Base-by-base conservation (phyloP, 2,888 invertebrate genomes). In the Drosophila tanythrix region DNA sequence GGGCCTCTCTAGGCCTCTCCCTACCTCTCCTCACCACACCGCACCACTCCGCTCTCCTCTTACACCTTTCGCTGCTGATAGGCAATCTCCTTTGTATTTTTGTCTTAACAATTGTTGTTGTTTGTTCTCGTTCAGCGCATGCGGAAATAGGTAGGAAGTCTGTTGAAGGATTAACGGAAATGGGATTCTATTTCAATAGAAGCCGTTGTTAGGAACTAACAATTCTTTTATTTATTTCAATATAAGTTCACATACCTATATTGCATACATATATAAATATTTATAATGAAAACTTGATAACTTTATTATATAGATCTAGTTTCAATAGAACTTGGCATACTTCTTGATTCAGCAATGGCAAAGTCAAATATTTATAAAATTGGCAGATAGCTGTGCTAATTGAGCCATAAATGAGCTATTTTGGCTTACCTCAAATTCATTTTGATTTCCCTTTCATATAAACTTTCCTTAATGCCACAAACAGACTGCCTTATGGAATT, bases 341-440 rank as follows among this genome's bases (percentile, higher is more conserved):
- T 27, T 18, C 11, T 27, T 38, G 18, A 7, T 29, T 51, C 3
- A 27, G 27, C 18, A 31, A 33, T 10, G 27, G 18, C 8, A 33
- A 27, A 35, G 8, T 2, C 33, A 6, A 33, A 27, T 21, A 46
- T 31, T 29, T 48, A 13, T 48, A 38, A 25, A 33, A 55, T 61
- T 55, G n/a, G 35, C 55, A 35, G 50, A 31, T 21, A 50, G 18
- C n/a, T 56, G 27, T 56, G 25, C 38, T 81, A 81, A 77, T 81
- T 66, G 81, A 81, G 65, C 55, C 52, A 59, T 76, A 70, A 80
- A 77, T 77, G 76, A 38, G 29, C 40, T 33, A 56, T 58, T 72
- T 73, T 25, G 33, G 33, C 31, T 46, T 4, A 31, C 8, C n/a
- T 18, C 6, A 11, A 58, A 40, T 70, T n/a, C 38, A 38, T 33